phyloP scores from a whole-genome alignment of 1,140 invertebrate genomes.

The Drosophila kanapiae region DNA sequence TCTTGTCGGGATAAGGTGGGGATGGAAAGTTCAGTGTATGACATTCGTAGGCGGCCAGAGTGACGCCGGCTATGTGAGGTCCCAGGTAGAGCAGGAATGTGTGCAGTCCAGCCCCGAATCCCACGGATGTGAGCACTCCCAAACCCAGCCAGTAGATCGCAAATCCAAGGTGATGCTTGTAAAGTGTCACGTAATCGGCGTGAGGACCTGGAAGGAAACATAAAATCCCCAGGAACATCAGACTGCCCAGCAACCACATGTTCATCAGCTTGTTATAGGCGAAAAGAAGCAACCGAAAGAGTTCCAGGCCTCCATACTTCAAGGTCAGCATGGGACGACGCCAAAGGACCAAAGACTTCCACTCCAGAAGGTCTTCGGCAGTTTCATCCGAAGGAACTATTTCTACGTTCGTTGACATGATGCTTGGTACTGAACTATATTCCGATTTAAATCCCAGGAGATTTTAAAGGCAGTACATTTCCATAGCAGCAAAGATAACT shows the following conservation, averaged over 20 bases:
- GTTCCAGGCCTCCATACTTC: slow-evolving; percentile 93
- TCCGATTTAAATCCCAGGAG: slow-evolving; percentile 4
- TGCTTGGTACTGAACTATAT: slow-evolving; percentile 1
- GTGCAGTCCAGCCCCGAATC: slow-evolving; percentile 98
- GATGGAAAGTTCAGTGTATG: slow-evolving; percentile 96
- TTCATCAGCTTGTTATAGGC: slow-evolving; percentile 86
- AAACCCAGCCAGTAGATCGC: slow-evolving; percentile 97
- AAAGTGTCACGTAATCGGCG: slow-evolving; percentile 73
- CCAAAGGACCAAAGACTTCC: slow-evolving; percentile 93
- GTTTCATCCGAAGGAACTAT: neutral
- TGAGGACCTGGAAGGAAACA: slow-evolving; percentile 85
- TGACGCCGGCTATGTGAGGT: slow-evolving; percentile 95
- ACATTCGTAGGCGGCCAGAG: slow-evolving; percentile 99
- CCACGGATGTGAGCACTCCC: slow-evolving; percentile 98
- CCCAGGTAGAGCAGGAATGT: slow-evolving; percentile 99
- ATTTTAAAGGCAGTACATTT: slow-evolving; percentile 1
- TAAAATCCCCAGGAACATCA: slow-evolving; percentile 57
- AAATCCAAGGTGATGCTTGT: slow-evolving; percentile 88
- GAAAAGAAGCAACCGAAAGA: slow-evolving; percentile 87
- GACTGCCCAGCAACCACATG: slow-evolving; percentile 82
- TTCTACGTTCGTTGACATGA: neutral
- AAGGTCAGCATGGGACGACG: slow-evolving; percentile 92
- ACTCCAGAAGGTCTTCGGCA: slow-evolving; percentile 74
- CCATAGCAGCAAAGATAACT: slow-evolving; percentile 9
- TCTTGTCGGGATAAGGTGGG: slow-evolving; percentile 95